Percentiles rank a stretch among this genome's conserved stretches.
Evolutionary conservation across 2,888 invertebrate species (phyloP).

Genomic region (Chelonus formosanus): DNA sequence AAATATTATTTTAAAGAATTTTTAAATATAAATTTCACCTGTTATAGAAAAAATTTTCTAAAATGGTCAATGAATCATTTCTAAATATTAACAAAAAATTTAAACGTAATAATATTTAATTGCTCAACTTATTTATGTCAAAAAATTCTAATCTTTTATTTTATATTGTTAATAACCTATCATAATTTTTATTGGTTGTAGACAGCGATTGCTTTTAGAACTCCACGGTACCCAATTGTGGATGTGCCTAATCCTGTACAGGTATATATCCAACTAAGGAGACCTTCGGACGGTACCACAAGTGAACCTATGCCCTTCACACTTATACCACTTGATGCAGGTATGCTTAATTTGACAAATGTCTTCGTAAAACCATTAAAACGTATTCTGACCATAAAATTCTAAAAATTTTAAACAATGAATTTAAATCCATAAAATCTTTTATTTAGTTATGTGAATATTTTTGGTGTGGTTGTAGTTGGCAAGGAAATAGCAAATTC

Average conservation of each 20-base stretch:
- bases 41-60: no score
- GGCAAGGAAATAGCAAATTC: not conserved
- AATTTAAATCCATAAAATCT: no score
- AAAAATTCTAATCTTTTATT: not conserved
- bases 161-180: not conserved
- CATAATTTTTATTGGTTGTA: not conserved
- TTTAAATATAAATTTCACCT: not conserved
- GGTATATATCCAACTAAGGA: slow-evolving; percentile 64
- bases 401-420: no score
- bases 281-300: slow-evolving; percentile 66
- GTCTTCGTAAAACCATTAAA: not conserved
- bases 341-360: not conserved
- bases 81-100: no score
- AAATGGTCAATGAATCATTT: no score
- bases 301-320: slow-evolving; percentile 66
- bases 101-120: no score
- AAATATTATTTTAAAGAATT: slow-evolving; percentile 40
- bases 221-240: slow-evolving; percentile 57
- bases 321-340: slow-evolving; percentile 7
- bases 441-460: no score
- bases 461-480: no score
- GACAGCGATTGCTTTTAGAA: slow-evolving; percentile 58
- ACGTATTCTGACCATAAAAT: not conserved
- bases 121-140: not conserved
- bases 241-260: slow-evolving; percentile 63